phyloP scores from a whole-genome alignment of 2,888 invertebrate genomes.

The Thera britannica region DNA sequence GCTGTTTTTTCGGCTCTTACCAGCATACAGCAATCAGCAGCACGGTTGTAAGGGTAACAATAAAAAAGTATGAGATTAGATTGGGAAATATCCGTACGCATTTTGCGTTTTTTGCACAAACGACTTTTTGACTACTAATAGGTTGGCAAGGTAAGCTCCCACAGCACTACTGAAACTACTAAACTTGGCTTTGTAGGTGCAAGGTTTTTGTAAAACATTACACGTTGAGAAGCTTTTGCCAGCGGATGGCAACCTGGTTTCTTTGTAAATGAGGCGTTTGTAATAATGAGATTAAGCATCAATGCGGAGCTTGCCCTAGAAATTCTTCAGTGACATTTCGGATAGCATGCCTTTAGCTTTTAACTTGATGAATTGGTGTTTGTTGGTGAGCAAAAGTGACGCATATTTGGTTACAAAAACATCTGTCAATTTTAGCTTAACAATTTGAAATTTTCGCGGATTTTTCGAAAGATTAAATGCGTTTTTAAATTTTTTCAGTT shows the following conservation, averaged over 20 bases:
- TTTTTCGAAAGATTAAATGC: no score
- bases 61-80: neutral
- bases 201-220: neutral
- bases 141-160: no score
- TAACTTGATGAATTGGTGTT: conserved; percentile 10
- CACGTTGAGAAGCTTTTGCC: neutral
- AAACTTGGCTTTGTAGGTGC: no score
- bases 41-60: neutral
- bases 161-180: no score
- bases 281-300: conserved; percentile 18
- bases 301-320: conserved; percentile 6
- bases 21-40: neutral
- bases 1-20: neutral
- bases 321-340: conserved; percentile 10
- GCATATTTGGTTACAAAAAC: no score
- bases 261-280: neutral
- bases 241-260: conserved; percentile 1
- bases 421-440: no score
- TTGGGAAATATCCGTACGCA: no score
- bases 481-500: no score
- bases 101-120: no score
- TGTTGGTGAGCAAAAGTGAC: no score
- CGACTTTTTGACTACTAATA: no score
- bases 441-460: no score
- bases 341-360: neutral